These are phyloP conservation scores for Rhopalosiphum padi DNA, from an alignment of 1,140 invertebrate species.

Conservation along the genomic window DNA sequence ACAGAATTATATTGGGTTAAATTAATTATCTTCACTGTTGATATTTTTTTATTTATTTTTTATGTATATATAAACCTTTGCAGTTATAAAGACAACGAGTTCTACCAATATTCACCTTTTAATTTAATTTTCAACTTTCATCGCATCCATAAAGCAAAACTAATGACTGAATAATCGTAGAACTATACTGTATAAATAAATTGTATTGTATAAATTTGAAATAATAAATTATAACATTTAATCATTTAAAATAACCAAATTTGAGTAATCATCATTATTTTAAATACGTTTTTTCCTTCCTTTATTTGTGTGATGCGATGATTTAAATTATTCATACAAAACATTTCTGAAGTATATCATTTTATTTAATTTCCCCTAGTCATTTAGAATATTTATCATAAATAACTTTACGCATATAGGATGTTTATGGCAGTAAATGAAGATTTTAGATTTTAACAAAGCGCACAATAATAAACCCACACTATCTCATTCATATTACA, in stretches of 20 bases:
- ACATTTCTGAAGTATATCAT: background rate
- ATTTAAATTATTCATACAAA: background rate
- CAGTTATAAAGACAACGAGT: background rate
- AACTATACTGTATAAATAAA: background rate
- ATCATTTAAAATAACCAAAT: background rate
- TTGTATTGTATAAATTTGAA: background rate
- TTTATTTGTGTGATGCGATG: background rate
- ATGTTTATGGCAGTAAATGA: background rate
- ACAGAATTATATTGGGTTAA: background rate
- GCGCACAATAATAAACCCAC: background rate
- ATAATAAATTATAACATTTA: background rate
- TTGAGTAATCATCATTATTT: background rate
- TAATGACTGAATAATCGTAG: background rate
- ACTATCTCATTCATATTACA: background rate
- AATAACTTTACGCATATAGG: background rate
- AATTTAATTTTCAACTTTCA: background rate
- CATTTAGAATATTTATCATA: background rate
- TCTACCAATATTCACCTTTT: background rate
- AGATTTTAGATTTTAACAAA: background rate
- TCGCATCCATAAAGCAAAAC: background rate
- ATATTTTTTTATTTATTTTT: background rate
- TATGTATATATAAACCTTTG: background rate
- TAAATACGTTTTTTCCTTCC: background rate
- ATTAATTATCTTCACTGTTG: background rate
- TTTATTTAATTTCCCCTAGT: background rate